A percentile compares a stretch with the other conserved stretches of the same genome.
phyloP scores from a whole-genome alignment of 2,797 vertebrate genomes.

The Chrosomus eos region DNA sequence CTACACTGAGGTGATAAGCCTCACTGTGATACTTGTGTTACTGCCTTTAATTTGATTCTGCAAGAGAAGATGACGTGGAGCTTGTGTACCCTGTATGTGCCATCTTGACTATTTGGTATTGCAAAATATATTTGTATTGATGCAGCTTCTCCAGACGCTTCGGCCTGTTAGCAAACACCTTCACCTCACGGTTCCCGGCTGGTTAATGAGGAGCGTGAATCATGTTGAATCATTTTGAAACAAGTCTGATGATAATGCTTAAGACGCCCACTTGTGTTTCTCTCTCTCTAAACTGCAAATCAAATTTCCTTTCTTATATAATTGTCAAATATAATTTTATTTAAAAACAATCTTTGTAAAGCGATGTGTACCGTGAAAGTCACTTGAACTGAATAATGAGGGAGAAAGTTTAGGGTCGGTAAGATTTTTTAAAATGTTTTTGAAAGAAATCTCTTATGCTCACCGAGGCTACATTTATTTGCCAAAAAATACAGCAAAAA shows the following conservation, averaged over 20 bases:
- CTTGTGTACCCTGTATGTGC: neutral
- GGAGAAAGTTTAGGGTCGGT: neutral
- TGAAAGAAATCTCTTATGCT: neutral
- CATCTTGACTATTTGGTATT: neutral
- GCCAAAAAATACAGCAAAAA: neutral
- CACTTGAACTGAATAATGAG: neutral
- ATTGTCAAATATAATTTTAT: neutral
- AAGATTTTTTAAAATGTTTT: neutral
- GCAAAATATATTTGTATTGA: neutral
- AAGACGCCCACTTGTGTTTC: neutral
- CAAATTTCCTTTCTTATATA: neutral
- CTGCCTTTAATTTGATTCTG: slow-evolving; percentile 22
- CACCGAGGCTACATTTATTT: neutral
- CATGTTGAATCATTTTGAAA: slow-evolving; percentile 11
- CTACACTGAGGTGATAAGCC: slow-evolving; percentile 13
- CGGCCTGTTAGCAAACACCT: slow-evolving; percentile 4
- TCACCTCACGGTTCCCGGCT: neutral
- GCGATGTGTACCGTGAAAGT: neutral
- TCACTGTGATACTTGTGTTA: slow-evolving; percentile 14
- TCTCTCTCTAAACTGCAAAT: neutral
- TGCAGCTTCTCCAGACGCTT: neutral
- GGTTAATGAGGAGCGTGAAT: slow-evolving; percentile 6
- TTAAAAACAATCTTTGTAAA: neutral
- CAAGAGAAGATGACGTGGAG: neutral
- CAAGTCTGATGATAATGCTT: neutral